Conservation (phyloP, 92 coral and sea anemone genomes). For the Paragorgia papillata region DNA sequence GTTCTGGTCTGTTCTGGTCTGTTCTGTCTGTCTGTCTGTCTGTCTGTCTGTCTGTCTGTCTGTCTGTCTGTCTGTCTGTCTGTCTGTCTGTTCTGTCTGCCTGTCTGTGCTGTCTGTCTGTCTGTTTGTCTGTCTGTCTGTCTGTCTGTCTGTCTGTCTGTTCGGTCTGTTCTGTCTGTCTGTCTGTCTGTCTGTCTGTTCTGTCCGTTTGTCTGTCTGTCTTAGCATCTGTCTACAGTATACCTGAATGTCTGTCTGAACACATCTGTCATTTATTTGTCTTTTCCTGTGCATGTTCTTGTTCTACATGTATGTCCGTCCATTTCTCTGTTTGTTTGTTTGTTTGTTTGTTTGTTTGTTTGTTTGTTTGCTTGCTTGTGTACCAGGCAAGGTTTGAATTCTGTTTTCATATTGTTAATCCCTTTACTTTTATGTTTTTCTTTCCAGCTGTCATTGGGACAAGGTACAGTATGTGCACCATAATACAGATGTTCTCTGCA, state of each 20-base stretch:
- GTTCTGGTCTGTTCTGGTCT: neutral
- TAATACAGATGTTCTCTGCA: no score
- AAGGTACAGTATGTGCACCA: slow-evolving; percentile 7
- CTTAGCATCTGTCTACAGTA: neutral
- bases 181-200: neutral
- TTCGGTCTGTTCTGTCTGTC: neutral
- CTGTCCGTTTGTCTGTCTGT: slow-evolving; percentile 6
- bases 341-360: neutral
- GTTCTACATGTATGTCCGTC: no score
- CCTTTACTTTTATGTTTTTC: neutral
- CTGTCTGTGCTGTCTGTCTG: slow-evolving; percentile 7
- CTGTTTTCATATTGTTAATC: neutral
- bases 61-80: slow-evolving; percentile 8
- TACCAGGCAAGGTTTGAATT: no score
- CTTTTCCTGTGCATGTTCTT: no score
- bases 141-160: neutral
- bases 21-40: neutral
- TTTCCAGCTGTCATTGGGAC: slow-evolving; percentile 22
- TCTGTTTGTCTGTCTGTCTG: slow-evolving; percentile 12
- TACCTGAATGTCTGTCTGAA: neutral
- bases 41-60: slow-evolving; percentile 1
- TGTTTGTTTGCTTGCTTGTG: no score
- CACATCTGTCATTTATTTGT: no score
- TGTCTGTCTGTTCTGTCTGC: neutral
- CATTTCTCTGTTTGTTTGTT: neutral